Percentiles rank a stretch among this genome's conserved stretches.
Evolutionary conservation across 2,888 invertebrate species (phyloP).

Genomic region (Onchidella celtica): DNA sequence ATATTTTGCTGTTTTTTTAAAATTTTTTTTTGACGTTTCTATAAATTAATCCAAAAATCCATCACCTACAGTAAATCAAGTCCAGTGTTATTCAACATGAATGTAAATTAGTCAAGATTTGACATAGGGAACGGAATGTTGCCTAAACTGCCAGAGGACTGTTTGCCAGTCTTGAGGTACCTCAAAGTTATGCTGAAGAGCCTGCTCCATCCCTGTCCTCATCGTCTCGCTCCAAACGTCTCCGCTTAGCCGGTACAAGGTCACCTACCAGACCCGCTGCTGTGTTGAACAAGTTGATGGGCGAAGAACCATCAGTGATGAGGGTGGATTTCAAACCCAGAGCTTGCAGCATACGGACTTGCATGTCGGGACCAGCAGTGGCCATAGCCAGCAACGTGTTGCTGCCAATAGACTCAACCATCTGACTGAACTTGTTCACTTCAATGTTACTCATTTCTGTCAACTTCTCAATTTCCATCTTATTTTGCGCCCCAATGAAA

Average conservation of each 20-base stretch:
- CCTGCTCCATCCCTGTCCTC: too few species aligned
- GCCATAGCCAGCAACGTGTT: constrained; percentile 80
- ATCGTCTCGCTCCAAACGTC: constrained; percentile 53
- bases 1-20: too few species aligned
- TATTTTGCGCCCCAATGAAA: constrained; percentile 79
- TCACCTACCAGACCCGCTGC: constrained; percentile 80
- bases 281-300: constrained; percentile 81
- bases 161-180: too few species aligned
- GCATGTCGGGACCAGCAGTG: constrained; percentile 80
- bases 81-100: too few species aligned
- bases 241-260: constrained; percentile 44
- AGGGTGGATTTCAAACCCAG: constrained; percentile 81
- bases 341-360: constrained; percentile 80
- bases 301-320: constrained; percentile 81
- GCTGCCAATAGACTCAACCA: constrained; percentile 80
- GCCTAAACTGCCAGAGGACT: too few species aligned
- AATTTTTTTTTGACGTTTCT: too few species aligned
- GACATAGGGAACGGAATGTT: too few species aligned
- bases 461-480: constrained; percentile 78
- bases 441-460: constrained; percentile 79
- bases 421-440: constrained; percentile 79
- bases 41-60: too few species aligned
- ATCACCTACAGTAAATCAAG: too few species aligned
- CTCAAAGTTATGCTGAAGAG: too few species aligned
- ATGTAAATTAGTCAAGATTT: too few species aligned